Evolutionary conservation across 2,797 vertebrate species (phyloP), one percentile per base, ranked within the genome.

Genomic region (Brachyrhaphis roseni): DNA sequence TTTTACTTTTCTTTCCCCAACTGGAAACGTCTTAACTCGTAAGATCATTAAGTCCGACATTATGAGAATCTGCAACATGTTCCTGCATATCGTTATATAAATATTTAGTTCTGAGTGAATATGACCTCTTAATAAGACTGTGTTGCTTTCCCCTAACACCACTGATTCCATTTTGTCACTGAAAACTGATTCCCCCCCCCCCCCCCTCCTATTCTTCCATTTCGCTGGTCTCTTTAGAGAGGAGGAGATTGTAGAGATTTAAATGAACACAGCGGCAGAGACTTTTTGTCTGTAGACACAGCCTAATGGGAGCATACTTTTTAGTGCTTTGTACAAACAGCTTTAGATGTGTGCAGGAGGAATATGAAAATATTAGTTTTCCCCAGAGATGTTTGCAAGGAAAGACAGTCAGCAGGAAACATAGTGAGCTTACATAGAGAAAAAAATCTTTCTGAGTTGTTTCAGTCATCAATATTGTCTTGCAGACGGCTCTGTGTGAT

Each of bases 391-490:
- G 55, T 0, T 71, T 51, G 11, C 36, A 5, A 46, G 75, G 62
- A 86, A 71, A 78, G 46, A 66, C 47, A 46, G 28, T 70, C 75
- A 49, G 45, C 66, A 47, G 68, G 41, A 77, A 83, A 80, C 23
- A 47, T 74, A 47, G 23, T 18, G 66, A 7, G 31, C 76, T 77
- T 68, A 28, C 26, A 57, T 59, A 49, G 81, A 41, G 79, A n/a
- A 68, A 36, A 3, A 43, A n/a, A 11, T 20, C 36, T 47, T 75
- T 77, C 70, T 76, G 34, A 68, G 18, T 74, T 3, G 3, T 26
- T 43, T 81, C 47, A 26, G 66, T 31, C 0, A 66, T 81, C 0
- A 7, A 77, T 81, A 66, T 43, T 43, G 39, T 79, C 15, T 51
- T 43, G 49, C 72, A 59, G 77, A 36, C 55, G 34, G 70, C 39